Evolutionary conservation across 2,888 invertebrate genomes (phyloP), one percentile per base, ranked within the genome.

Genomic region (Leptura quadrifasciata): DNA sequence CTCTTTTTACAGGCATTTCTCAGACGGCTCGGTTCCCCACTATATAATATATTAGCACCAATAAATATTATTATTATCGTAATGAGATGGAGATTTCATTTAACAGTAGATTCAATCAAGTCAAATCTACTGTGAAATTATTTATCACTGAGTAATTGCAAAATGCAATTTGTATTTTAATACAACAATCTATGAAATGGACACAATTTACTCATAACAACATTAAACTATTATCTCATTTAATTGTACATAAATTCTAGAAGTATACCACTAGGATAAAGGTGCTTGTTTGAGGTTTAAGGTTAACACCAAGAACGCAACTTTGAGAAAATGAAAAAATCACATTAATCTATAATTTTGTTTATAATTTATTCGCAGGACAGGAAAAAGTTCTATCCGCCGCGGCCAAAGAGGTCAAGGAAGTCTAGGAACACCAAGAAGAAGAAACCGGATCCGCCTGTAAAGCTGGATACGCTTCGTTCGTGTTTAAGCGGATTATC

Each of bases 301-400:
- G 39, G 12, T 39, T 39, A 39, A 39, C n/a, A 47, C 47, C n/a
- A 24, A 74, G 65, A n/a, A 52, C 55, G 47, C 67, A 39, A 73
- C 54, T 47, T 72, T 67, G 18, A 21, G 47, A 69, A 52, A 55
- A 12, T 17, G 6, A n/a, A 58, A 12, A 47, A 21, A 47, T 39
- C 24, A n/a, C 55, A 6, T 15, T 65, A 21, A 24, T 5, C 31
- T 71, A 31, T 24, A 67, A 65, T 64, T 55, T 9, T 35, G 63
- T 64, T 75, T 64, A 39, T 79, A 72, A 82, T 83, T 82, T 78
- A 79, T 80, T 75, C 76, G 79, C 90, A 94, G 94, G 91, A 92
- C 82, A 91, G 94, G 85, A 94, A 94, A 88, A 92, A 90, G 84
- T 92, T 92, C 86, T 94, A 93, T 89, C 94, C 94, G 35, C 94